A percentile compares a stretch with the other conserved stretches of the same genome.
Evolutionary conservation across 2,888 invertebrate genomes (phyloP).

Genomic region (Hybos culiciformis): DNA sequence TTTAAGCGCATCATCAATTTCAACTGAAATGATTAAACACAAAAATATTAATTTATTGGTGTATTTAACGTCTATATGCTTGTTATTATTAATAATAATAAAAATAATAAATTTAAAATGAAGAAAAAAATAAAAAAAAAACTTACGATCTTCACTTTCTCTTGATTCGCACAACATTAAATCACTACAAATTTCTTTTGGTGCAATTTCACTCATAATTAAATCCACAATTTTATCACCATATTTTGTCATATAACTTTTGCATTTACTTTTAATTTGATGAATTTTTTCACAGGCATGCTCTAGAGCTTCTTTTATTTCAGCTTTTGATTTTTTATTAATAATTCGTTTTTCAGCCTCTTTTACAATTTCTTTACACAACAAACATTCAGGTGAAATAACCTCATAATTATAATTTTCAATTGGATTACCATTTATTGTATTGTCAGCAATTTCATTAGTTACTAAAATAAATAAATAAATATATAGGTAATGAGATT

Average conservation of each 20-base stretch:
- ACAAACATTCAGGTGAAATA: slow-evolving; percentile 24
- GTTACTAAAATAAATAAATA: slow-evolving; percentile 40
- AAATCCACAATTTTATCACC: slow-evolving; percentile 58
- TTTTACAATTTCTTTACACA: slow-evolving; percentile 29
- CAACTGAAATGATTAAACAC: slow-evolving; percentile 19
- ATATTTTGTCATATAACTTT: slow-evolving; percentile 55
- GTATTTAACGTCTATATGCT: neutral
- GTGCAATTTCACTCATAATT: slow-evolving; percentile 50
- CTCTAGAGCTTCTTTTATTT: slow-evolving; percentile 27
- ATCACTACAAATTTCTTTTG: slow-evolving; percentile 54
- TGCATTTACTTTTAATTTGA: slow-evolving; percentile 44
- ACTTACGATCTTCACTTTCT: slow-evolving; percentile 29
- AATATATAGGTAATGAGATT: no score
- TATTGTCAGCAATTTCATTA: slow-evolving; percentile 53
- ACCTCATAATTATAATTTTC: slow-evolving; percentile 13
- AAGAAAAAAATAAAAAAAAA: neutral
- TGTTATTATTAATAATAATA: neutral
- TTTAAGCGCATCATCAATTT: slow-evolving; percentile 29
- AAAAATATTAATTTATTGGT: slow-evolving; percentile 3
- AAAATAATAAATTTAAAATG: neutral
- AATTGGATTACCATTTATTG: slow-evolving; percentile 40
- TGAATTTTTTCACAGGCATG: slow-evolving; percentile 26
- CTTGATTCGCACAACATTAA: slow-evolving; percentile 44
- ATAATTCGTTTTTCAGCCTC: slow-evolving; percentile 27
- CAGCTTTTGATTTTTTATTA: slow-evolving; percentile 25